Evolutionary conservation across 2,113 vertebrate species (phyloP), one percentile per base, ranked within the genome.

Genomic region (Neomonachus schauinslandi): DNA sequence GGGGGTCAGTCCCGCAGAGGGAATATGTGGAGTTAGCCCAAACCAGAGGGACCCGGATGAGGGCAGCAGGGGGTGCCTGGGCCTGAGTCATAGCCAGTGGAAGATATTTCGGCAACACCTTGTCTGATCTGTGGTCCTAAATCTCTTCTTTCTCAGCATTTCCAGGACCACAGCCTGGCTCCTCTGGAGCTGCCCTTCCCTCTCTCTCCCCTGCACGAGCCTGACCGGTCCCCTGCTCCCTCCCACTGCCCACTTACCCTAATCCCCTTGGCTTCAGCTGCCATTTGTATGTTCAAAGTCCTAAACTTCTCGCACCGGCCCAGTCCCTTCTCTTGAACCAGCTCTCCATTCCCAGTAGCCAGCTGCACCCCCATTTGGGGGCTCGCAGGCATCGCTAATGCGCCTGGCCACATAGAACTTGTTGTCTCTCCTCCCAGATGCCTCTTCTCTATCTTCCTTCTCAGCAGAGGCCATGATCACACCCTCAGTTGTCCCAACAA

Each of bases 381-480:
- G 2, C 24, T 16, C 49, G 3, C 21, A 36, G 59, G 15, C 15
- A 69, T 15, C 49, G 12, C 8, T 31, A 19, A 8, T 9, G 53
- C 24, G 7, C 33, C 8, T 7, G n/a, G 18, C 28, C 36, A 9
- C 0, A 0, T 5, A 26, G 74, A 46, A 53, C 2, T 16, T 1
- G 21, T 12, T 51, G 16, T 19, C 26, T 28, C 15, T 39, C 24
- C 55, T 69, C 33, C 39, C 14, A 42, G 10, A 1, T 2, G 4
- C 12, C 15, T 39, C 77, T 9, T 53, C 55, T 57, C 13, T 76
- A 6, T 39, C 13, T 77, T 69, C 26, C 49, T 1, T 53, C 46
- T 72, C 15, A 31, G 42, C 19, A 16, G 53, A n/a, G 0, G 7
- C 15, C 2, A 4, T 4, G 1, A 8, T 53, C 57, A 24, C 72